These are phyloP conservation scores for Aspidapion aeneum DNA, from an alignment of 2,888 invertebrate genomes.

Conservation along the genomic window DNA sequence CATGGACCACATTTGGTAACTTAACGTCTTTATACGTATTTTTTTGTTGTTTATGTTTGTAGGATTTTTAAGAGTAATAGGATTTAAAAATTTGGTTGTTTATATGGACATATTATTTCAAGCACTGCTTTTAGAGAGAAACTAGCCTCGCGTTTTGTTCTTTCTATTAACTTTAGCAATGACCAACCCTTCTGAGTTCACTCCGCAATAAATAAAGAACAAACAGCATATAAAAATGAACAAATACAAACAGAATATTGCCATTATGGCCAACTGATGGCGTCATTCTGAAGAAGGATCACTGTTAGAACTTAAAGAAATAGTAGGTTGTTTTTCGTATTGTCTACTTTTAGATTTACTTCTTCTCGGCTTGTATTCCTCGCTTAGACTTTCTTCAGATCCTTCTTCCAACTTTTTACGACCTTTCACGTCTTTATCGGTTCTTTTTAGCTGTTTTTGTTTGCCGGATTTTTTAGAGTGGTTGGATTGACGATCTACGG, in stretches of 20 bases:
- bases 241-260: conserved; percentile 52
- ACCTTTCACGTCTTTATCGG: conserved; percentile 34
- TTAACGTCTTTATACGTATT: conserved; percentile 34
- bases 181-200: conserved; percentile 52
- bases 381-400: conserved; percentile 38
- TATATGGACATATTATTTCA: too few species aligned
- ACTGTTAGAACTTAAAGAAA: conserved; percentile 35
- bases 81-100: too few species aligned
- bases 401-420: conserved; percentile 32
- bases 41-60: conserved; percentile 44
- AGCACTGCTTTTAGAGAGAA: too few species aligned
- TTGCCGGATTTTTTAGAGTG: conserved; percentile 36
- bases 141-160: conserved; percentile 28
- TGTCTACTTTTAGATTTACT: conserved; percentile 34
- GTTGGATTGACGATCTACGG: conserved; percentile 22
- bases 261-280: conserved; percentile 55
- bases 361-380: conserved; percentile 26
- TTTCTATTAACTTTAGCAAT: conserved; percentile 45
- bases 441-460: conserved; percentile 44
- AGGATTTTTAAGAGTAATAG: conserved; percentile 29
- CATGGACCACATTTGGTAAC: conserved; percentile 30
- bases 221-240: conserved; percentile 55
- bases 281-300: conserved; percentile 51
- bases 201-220: conserved; percentile 56
- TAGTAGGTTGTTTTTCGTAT: conserved; percentile 33